Conservation (phyloP, 2,797 vertebrate genomes). For the Odontamblyopus rebecca region DNA sequence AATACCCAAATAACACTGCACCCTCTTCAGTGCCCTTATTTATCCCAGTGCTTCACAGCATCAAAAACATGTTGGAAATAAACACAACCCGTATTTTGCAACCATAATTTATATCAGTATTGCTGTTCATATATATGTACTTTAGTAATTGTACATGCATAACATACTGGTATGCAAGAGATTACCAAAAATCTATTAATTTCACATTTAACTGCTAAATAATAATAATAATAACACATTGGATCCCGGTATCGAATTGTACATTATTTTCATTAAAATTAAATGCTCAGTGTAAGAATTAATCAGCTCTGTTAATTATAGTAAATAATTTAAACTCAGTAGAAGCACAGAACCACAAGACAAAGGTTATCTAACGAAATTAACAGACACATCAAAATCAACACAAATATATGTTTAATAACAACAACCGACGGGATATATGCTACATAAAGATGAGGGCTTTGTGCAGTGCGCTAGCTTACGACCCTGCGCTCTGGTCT, state of each 20-base stretch:
- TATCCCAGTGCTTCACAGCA: background rate
- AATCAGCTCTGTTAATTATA: background rate
- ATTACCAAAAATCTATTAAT: background rate
- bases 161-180: background rate
- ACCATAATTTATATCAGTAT: no score
- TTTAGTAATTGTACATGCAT: no score
- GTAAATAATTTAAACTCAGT: background rate
- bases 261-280: background rate
- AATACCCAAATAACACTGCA: conserved; percentile 60
- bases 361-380: background rate
- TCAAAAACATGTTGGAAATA: background rate
- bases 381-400: background rate
- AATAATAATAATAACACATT: background rate
- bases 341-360: background rate
- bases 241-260: background rate
- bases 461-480: conserved; percentile 8
- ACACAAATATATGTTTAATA: background rate
- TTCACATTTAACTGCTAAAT: background rate
- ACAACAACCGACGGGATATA: background rate
- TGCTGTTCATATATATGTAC: no score
- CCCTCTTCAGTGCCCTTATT: conserved; percentile 19
- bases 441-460: background rate
- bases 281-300: background rate
- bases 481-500: conserved; percentile 6
- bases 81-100: background rate